Evolutionary conservation across 2,888 invertebrate genomes (phyloP).

Genomic region (Bembecia ichneumoniformis): DNA sequence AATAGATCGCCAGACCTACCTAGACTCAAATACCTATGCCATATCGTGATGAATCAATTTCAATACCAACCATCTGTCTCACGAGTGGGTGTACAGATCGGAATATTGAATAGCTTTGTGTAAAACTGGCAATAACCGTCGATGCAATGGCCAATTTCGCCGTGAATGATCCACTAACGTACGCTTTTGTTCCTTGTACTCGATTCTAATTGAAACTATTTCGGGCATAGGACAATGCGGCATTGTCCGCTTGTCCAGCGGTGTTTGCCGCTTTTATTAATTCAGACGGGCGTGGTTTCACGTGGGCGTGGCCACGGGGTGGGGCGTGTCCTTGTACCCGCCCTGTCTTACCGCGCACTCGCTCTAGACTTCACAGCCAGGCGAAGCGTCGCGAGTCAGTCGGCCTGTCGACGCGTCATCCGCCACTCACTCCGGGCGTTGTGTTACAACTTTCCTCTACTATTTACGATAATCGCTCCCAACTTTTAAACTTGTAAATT

Average conservation of each 20-base stretch:
- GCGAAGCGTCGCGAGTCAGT: slow-evolving; percentile 36
- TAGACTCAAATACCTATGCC: no score
- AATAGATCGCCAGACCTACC: no score
- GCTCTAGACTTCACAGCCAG: slow-evolving; percentile 12
- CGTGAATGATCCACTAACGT: slow-evolving; percentile 53
- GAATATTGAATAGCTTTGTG: slow-evolving; percentile 19
- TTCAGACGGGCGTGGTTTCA: slow-evolving; percentile 59
- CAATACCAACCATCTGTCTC: no score
- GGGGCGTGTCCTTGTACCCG: slow-evolving; percentile 21
- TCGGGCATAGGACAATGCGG: slow-evolving; percentile 66
- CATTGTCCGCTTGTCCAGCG: slow-evolving; percentile 70
- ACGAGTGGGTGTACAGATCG: not conserved
- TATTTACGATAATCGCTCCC: slow-evolving; percentile 18
- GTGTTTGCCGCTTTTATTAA: slow-evolving; percentile 71
- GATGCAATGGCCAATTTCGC: slow-evolving; percentile 58
- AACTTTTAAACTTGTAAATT: no score
- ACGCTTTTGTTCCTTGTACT: slow-evolving; percentile 59
- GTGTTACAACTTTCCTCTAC: slow-evolving; percentile 30
- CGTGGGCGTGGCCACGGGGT: slow-evolving; percentile 48
- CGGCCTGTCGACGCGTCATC: slow-evolving; percentile 56
- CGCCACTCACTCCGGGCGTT: slow-evolving; percentile 41
- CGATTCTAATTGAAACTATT: slow-evolving; percentile 72
- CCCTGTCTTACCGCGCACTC: slow-evolving; percentile 26
- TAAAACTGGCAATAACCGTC: slow-evolving; percentile 23
- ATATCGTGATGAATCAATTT: no score